Percentiles rank a stretch among this genome's conserved stretches.
These are phyloP conservation scores for Ectemnius lituratus DNA, from an alignment of 2,888 invertebrate species.

Conservation along the genomic window DNA sequence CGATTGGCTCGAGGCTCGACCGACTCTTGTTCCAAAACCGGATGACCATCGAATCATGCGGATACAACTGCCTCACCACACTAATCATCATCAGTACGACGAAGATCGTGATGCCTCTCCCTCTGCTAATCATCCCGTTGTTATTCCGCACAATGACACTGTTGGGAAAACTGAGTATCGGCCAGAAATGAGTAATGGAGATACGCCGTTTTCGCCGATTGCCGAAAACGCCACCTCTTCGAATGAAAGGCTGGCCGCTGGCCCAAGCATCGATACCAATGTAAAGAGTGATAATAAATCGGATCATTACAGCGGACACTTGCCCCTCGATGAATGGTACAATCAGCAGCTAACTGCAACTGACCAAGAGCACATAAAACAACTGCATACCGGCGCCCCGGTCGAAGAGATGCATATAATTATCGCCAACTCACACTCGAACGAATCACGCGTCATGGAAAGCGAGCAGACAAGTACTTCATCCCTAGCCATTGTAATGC, in stretches of 20 bases:
- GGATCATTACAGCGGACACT: too few relatives aligned
- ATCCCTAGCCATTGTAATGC: constrained; percentile 67
- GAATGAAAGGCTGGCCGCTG: background rate
- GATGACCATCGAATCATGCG: background rate
- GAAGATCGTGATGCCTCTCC: constrained; percentile 62
- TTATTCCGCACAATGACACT: constrained; percentile 64
- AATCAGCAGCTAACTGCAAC: too few relatives aligned
- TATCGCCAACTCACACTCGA: constrained; percentile 62
- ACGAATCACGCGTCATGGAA: constrained; percentile 22
- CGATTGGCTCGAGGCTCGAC: constrained; percentile 56
- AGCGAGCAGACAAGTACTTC: background rate
- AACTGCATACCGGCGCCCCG: background rate
- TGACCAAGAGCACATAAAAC: too few relatives aligned
- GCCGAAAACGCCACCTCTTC: background rate
- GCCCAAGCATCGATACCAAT: too few relatives aligned
- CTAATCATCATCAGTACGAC: constrained; percentile 51
- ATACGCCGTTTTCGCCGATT: background rate
- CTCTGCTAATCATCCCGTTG: constrained; percentile 66
- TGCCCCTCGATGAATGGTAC: too few relatives aligned
- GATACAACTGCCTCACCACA: too few relatives aligned
- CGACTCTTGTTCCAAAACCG: background rate
- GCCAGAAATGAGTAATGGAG: background rate
- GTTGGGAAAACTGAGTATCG: background rate
- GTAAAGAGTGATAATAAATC: too few relatives aligned
- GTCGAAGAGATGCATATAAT: constrained; percentile 66